These are phyloP conservation scores for Microtus pennsylvanicus DNA, from an alignment of 2,113 vertebrate genomes.

Conservation along the genomic window DNA sequence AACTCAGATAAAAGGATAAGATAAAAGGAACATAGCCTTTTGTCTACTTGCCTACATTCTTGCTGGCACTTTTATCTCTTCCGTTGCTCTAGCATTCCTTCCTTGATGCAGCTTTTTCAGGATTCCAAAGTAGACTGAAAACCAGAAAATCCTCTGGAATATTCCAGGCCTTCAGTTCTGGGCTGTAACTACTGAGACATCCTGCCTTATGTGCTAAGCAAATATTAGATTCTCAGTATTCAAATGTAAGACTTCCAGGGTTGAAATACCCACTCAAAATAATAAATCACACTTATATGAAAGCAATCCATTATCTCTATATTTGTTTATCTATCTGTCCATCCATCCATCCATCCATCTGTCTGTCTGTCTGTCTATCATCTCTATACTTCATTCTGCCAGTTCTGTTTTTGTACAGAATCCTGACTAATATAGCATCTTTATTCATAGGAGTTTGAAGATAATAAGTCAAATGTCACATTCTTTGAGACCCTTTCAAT, in stretches of 20 bases:
- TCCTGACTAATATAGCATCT: not conserved
- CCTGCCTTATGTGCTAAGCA: not conserved
- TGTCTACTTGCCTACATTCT: not conserved
- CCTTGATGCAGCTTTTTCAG: not conserved
- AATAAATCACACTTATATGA: not conserved
- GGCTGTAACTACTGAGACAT: not conserved
- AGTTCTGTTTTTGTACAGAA: not conserved
- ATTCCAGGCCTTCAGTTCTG: not conserved
- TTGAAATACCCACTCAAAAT: not conserved
- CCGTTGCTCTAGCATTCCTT: not conserved
- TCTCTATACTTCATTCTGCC: not conserved
- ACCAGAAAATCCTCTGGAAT: not conserved
- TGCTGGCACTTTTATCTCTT: not conserved
- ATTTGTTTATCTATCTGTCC: not conserved
- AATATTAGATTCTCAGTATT: not conserved
- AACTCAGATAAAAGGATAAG: not conserved
- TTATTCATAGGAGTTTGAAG: not conserved
- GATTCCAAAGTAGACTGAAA: not conserved
- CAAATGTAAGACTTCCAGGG: not conserved
- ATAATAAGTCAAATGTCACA: not conserved
- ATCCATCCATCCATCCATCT: not conserved
- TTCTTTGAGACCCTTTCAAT: not conserved
- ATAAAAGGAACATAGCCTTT: not conserved
- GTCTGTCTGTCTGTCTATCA: not conserved
- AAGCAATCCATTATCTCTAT: not conserved